phyloP scores from a whole-genome alignment of 2,888 invertebrate genomes.

The Neuroscelio doddi region DNA sequence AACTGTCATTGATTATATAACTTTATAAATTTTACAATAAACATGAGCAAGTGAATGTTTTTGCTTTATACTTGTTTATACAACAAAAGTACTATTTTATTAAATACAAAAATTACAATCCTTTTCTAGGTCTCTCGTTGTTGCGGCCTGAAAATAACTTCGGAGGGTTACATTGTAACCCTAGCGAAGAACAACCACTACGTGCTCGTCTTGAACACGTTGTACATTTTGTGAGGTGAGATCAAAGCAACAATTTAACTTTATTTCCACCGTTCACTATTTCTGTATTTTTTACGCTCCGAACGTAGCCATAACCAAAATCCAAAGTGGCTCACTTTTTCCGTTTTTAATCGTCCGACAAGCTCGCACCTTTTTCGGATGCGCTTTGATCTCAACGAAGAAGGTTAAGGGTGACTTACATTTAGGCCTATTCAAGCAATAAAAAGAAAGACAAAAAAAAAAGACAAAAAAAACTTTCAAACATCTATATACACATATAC shows the following conservation, averaged over 20 bases:
- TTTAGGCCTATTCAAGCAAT: conserved; percentile 69
- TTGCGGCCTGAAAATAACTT: conserved; percentile 97
- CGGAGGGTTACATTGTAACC: conserved; percentile 96
- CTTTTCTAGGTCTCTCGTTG: conserved; percentile 94
- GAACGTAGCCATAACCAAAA: too few relatives aligned
- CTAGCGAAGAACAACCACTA: conserved; percentile 99
- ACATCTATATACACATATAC: conserved; percentile 15
- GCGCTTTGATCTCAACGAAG: conserved; percentile 64
- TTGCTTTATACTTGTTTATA: too few relatives aligned
- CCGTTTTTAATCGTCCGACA: not conserved
- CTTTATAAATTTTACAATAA: too few relatives aligned
- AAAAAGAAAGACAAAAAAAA: conserved; percentile 49
- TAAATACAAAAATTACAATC: conserved; percentile 21
- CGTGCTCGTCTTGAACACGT: conserved; percentile 95
- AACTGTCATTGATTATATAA: too few relatives aligned
- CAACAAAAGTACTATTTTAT: conserved; percentile 3
- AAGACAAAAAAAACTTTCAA: conserved; percentile 37
- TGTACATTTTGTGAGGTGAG: conserved; percentile 89
- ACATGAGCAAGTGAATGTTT: too few relatives aligned
- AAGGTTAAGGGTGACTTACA: conserved; percentile 52
- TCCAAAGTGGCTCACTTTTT: too few relatives aligned
- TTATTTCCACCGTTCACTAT: too few relatives aligned
- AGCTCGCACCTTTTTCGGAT: conserved; percentile 28
- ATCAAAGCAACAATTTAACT: conserved; percentile 59
- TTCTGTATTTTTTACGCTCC: conserved; percentile 16